Base-by-base conservation (phyloP, 2,888 invertebrate species). In the Hirtodrosophila histrioides region DNA sequence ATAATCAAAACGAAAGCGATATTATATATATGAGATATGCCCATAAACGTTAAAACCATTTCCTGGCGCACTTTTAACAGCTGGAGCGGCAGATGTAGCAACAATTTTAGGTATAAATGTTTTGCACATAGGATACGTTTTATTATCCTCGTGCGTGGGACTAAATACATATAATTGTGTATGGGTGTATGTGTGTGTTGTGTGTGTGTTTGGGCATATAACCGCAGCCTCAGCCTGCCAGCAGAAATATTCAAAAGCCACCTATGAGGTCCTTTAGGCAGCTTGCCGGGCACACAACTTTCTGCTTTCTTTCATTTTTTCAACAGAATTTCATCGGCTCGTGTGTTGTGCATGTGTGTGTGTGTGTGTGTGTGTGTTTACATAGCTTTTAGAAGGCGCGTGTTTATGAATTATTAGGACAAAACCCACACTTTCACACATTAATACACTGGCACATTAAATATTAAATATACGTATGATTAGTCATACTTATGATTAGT, bases 371-470 rank as follows among this genome's bases (percentile, higher is more conserved):
- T 51, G 50, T 54, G 51, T 67, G 62, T 48, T 62, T 57, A 57
- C 58, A 48, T 35, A 54, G 57, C 23, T 27, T 37, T 40, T 46
- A 60, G 51, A 29, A 41, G 62, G 58, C 53, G 66, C 72, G 66
- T 76, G 72, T 64, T 58, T 67, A 72, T 76, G 72, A 69, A 75
- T 72, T 69, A 75, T 75, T 63, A 72, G 24, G 43, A 43, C 35
- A 62, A 46, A 35, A 43, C 40, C 31, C 48, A 23, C 29, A 35
- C 37, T 33, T 17, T 29, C 37, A 17, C 45, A 27, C 45, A 35
- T 27, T 45, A 37, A 33, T 40, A 12, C 24, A 33, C 11, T 31
- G 27, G 10, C 11, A 37, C 51, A 33, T 56, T 43, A 56, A 64
- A 24, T 51, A 44, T 37, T 35, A 43, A 27, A 44, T 39, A 50